Conservation (phyloP, 2,888 invertebrate genomes). For the Drosophila borealis region DNA sequence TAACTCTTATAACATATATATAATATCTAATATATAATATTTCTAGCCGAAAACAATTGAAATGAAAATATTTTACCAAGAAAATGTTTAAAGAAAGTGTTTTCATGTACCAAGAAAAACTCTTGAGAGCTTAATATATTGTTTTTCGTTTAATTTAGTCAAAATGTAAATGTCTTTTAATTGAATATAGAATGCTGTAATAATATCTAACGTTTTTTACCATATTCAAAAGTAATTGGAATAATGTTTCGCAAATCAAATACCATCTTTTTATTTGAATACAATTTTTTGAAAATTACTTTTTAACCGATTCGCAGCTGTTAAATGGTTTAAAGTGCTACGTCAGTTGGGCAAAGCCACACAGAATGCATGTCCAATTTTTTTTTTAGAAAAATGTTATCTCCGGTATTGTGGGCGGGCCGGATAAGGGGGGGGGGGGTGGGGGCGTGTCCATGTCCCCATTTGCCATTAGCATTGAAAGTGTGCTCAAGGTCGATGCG, state of each 20-base stretch:
- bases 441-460: neutral
- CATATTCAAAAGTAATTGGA: too few species aligned
- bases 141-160: too few species aligned
- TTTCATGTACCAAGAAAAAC: too few species aligned
- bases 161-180: neutral
- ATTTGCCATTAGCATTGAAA: slow-evolving; percentile 21
- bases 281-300: too few species aligned
- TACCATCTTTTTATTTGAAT: too few species aligned
- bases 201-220: neutral
- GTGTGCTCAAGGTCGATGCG: slow-evolving; percentile 16
- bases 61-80: too few species aligned
- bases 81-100: too few species aligned
- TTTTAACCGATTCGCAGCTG: slow-evolving; percentile 5
- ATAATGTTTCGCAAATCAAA: too few species aligned
- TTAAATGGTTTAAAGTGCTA: slow-evolving; percentile 1
- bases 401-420: slow-evolving; percentile 19
- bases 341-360: neutral
- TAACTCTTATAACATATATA: too few species aligned
- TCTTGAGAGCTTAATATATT: too few species aligned
- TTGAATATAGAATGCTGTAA: neutral
- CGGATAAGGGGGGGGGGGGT: neutral
- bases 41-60: too few species aligned
- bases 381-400: slow-evolving; percentile 3
- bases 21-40: too few species aligned
- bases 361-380: slow-evolving; percentile 1